Conservation (phyloP, 1,140 invertebrate species). For the Drosophila obscura region DNA sequence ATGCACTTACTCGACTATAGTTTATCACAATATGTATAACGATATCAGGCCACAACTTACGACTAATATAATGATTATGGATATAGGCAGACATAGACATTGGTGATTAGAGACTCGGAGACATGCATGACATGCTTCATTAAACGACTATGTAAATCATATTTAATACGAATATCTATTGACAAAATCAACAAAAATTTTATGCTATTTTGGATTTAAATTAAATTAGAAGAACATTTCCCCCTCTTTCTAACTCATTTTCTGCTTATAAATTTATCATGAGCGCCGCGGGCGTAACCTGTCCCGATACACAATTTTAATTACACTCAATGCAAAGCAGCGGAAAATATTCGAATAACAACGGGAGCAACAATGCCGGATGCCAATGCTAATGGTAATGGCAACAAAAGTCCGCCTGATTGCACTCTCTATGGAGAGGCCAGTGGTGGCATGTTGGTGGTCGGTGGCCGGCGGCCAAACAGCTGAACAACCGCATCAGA, state of each 20-base stretch:
- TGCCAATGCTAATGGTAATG: constrained; percentile 35
- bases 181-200: constrained; percentile 40
- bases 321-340: constrained; percentile 57
- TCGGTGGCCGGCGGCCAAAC: constrained; percentile 53
- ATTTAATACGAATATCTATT: constrained; percentile 50
- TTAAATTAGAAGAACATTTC: constrained; percentile 48
- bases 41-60: constrained; percentile 21
- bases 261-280: constrained; percentile 54
- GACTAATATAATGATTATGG: constrained; percentile 11
- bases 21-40: constrained; percentile 56
- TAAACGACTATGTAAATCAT: constrained; percentile 39
- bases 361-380: constrained; percentile 44
- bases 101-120: constrained; percentile 42
- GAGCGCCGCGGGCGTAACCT: constrained; percentile 36
- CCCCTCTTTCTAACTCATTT: not conserved
- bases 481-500: constrained; percentile 58
- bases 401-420: constrained; percentile 68
- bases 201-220: constrained; percentile 41
- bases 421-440: constrained; percentile 35
- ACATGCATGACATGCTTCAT: constrained; percentile 53
- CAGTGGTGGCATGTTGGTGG: too few relatives aligned
- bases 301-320: constrained; percentile 59
- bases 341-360: constrained; percentile 35
- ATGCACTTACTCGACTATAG: constrained; percentile 60
- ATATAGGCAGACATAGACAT: constrained; percentile 37